Conservation (phyloP, 1,140 invertebrate species). For the Papilio dardanus region DNA sequence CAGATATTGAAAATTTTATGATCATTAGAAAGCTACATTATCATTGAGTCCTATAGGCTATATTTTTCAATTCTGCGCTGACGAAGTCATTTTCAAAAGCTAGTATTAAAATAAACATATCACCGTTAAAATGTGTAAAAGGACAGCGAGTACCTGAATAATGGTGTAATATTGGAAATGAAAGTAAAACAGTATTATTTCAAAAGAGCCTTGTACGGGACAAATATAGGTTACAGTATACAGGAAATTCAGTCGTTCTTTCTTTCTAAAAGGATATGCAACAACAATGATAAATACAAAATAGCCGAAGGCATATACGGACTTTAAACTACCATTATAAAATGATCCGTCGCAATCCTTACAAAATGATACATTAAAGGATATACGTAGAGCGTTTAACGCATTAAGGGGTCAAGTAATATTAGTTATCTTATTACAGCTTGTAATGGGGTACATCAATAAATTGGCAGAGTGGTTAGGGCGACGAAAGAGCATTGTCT, state of each 20-base stretch:
- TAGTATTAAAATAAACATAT: too few relatives aligned
- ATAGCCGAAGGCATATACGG: constrained; percentile 64
- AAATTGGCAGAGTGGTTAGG: constrained; percentile 75
- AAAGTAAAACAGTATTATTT: too few relatives aligned
- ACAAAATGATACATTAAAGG: constrained; percentile 30
- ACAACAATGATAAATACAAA: constrained; percentile 72
- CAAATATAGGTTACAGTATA: constrained; percentile 10
- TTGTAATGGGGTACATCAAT: constrained; percentile 76
- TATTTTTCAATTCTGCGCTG: too few relatives aligned
- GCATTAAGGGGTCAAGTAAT: constrained; percentile 50
- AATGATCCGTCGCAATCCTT: constrained; percentile 48
- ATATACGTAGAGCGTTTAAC: constrained; percentile 42
- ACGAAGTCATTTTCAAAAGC: too few relatives aligned
- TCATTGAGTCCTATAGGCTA: too few relatives aligned
- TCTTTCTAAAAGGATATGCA: constrained; percentile 63
- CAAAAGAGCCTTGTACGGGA: not conserved
- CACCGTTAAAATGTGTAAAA: too few relatives aligned
- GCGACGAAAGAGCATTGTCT: constrained; percentile 78
- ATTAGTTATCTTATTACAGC: constrained; percentile 67
- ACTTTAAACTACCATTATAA: constrained; percentile 52
- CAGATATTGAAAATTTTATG: too few relatives aligned
- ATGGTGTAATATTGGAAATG: too few relatives aligned
- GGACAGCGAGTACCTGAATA: too few relatives aligned
- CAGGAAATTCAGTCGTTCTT: constrained; percentile 42
- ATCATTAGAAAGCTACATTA: too few relatives aligned